Evolutionary conservation across 2,113 vertebrate species (phyloP).

Genomic region (Dasyornis broadbenti): DNA sequence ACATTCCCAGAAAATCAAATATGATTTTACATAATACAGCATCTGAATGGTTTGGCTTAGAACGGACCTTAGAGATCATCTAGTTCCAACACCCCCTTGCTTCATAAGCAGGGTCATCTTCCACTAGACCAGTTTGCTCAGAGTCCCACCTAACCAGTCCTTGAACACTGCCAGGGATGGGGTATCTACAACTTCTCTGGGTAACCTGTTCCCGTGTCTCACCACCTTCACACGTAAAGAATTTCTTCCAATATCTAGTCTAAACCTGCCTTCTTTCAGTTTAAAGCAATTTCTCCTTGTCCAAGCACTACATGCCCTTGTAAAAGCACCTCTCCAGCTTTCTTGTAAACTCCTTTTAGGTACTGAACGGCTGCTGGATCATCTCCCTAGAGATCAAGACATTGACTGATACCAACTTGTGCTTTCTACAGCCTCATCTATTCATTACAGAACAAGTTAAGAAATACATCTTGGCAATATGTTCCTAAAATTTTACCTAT

Average conservation of each 20-base stretch:
- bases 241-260: not conserved
- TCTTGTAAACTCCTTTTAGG: not conserved
- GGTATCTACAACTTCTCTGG: not conserved
- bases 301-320: not conserved
- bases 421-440: not conserved
- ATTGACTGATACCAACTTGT: not conserved
- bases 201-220: not conserved
- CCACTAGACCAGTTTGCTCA: not conserved
- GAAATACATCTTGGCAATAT: not conserved
- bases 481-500: not conserved
- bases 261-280: not conserved
- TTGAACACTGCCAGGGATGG: not conserved
- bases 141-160: not conserved
- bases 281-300: not conserved
- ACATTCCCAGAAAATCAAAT: not conserved
- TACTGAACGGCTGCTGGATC: rapidly evolving
- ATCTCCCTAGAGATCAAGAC: not conserved
- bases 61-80: not conserved
- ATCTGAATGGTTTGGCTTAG: not conserved
- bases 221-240: not conserved
- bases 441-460: not conserved
- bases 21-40: not conserved
- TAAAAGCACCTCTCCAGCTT: not conserved
- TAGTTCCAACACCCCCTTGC: not conserved
- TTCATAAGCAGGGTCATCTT: not conserved